Percentiles rank a stretch among this genome's conserved stretches.
Evolutionary conservation across 2,888 invertebrate genomes (phyloP).

Genomic region (Megaustenia siamemsis): DNA sequence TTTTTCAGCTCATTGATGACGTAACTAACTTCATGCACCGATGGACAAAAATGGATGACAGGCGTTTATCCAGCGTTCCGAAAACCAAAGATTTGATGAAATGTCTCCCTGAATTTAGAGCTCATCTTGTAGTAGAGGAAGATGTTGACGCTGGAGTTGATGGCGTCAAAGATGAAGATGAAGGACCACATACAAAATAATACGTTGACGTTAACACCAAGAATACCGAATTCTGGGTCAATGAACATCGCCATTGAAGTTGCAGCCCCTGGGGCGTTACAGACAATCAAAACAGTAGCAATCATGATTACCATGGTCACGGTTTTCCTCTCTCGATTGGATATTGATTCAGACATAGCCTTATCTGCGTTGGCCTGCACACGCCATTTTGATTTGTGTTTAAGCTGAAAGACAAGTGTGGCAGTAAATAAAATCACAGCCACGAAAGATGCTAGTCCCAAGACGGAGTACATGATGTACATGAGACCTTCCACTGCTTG

Average conservation of each 20-base stretch:
- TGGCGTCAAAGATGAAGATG: neutral
- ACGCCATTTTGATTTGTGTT: constrained; percentile 1
- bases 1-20: too few relatives aligned
- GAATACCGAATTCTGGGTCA: neutral
- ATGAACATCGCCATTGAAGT: neutral
- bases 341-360: neutral
- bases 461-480: neutral
- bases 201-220: neutral
- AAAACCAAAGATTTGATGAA: neutral
- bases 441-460: neutral
- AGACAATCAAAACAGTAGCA: constrained; percentile 7
- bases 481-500: neutral
- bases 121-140: constrained; percentile 33
- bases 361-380: neutral
- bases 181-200: constrained; percentile 16
- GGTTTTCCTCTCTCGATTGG: constrained; percentile 9
- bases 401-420: neutral
- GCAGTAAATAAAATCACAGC: constrained; percentile 5
- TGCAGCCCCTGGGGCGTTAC: constrained; percentile 1
- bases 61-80: too few relatives aligned
- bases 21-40: too few relatives aligned
- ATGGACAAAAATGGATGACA: too few relatives aligned
- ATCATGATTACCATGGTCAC: constrained; percentile 8
- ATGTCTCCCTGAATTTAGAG: constrained; percentile 19
- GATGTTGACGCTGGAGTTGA: constrained; percentile 22